A percentile compares a stretch with the other conserved stretches of the same genome.
phyloP scores from a whole-genome alignment of 2,797 vertebrate species.

The Apodemus agrarius region DNA sequence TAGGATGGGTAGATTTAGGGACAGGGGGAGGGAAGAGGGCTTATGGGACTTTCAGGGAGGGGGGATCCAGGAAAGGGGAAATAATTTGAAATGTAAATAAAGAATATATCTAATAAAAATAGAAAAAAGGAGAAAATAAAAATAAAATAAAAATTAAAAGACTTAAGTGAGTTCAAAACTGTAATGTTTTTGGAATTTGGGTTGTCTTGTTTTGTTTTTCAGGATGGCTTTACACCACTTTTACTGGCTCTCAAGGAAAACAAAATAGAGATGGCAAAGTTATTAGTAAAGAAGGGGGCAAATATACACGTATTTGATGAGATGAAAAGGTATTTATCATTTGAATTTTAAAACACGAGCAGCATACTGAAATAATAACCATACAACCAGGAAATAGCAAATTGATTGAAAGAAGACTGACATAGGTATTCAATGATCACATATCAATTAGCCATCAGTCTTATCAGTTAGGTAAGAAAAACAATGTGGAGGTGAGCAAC shows the following conservation, averaged over 20 bases:
- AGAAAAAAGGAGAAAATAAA: too few relatives aligned
- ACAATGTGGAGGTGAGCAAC: neutral
- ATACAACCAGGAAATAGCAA: neutral
- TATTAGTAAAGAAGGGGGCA: constrained; percentile 1
- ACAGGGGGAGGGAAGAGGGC: too few relatives aligned
- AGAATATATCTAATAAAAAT: too few relatives aligned
- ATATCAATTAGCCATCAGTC: neutral
- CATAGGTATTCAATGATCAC: neutral
- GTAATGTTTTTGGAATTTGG: neutral
- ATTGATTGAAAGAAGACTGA: constrained; percentile 72
- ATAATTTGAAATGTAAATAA: too few relatives aligned
- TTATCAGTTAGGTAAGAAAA: neutral
- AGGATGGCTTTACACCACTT: constrained; percentile 27
- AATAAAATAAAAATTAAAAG: neutral
- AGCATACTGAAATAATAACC: neutral
- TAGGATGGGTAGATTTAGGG: too few relatives aligned
- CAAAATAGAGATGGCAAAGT: neutral
- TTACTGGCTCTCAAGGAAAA: constrained; percentile 27
- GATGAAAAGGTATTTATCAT: neutral
- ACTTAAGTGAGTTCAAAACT: neutral
- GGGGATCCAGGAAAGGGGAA: too few relatives aligned
- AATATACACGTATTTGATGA: neutral
- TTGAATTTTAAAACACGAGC: neutral
- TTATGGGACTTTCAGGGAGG: too few relatives aligned
- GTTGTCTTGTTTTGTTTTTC: neutral